These are phyloP conservation scores for Amyelois transitella DNA, from an alignment of 1,140 invertebrate genomes.

Conservation along the genomic window DNA sequence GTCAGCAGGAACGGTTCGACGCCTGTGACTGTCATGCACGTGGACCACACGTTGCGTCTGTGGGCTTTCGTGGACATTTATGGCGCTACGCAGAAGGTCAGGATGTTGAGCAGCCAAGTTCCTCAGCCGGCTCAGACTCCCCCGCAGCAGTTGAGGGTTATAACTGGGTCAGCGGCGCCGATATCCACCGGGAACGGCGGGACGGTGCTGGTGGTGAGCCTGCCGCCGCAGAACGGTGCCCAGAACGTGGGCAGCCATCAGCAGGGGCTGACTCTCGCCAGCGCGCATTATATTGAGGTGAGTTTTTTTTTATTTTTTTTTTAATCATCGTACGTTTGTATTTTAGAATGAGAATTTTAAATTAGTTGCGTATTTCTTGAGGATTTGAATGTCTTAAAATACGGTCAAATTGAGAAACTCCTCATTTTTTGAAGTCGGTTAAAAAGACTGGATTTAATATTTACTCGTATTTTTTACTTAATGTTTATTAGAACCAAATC, in stretches of 20 bases:
- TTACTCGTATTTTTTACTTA: too few relatives aligned
- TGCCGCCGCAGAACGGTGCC: slow-evolving; percentile 77
- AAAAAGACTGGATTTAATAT: too few relatives aligned
- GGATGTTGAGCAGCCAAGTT: slow-evolving; percentile 58
- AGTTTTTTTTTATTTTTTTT: slow-evolving; percentile 10
- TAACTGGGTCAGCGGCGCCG: slow-evolving; percentile 70
- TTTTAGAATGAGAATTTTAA: too few relatives aligned
- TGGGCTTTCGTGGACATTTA: slow-evolving; percentile 98
- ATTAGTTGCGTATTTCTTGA: too few relatives aligned
- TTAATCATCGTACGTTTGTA: too few relatives aligned
- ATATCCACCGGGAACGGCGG: slow-evolving; percentile 78
- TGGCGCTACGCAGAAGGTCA: slow-evolving; percentile 91
- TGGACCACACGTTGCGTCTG: slow-evolving; percentile 90
- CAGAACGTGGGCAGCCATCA: slow-evolving; percentile 52
- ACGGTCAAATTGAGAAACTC: too few relatives aligned
- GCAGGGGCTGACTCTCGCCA: slow-evolving; percentile 46
- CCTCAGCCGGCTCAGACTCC: slow-evolving; percentile 35
- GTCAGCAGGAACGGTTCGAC: slow-evolving; percentile 91
- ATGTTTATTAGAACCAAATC: too few relatives aligned
- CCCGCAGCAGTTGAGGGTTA: slow-evolving; percentile 49
- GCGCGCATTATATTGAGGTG: slow-evolving; percentile 66
- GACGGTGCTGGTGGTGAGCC: slow-evolving; percentile 84
- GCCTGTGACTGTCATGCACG: slow-evolving; percentile 91
- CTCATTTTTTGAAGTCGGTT: too few relatives aligned
- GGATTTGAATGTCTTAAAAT: too few relatives aligned